Conservation (phyloP, 64 coral and sea anemone species). For the Astreopora myriophthalma region DNA sequence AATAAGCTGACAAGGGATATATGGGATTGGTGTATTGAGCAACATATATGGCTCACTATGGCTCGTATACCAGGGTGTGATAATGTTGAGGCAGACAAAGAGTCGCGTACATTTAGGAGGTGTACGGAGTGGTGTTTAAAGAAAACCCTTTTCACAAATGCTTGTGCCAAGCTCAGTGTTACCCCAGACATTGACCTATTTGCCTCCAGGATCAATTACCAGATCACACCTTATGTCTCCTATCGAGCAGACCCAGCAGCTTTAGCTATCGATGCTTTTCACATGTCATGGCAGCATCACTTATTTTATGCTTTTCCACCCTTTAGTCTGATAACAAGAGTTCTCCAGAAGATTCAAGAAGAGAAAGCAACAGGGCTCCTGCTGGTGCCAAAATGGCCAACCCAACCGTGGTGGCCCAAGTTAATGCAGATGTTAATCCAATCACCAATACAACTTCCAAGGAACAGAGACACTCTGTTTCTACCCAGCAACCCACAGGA, state of each 20-base stretch:
- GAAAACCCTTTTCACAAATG: neutral
- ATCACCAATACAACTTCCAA: constrained; percentile 12
- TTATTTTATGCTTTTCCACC: constrained; percentile 50
- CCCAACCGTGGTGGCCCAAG: constrained; percentile 55
- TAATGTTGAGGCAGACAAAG: constrained; percentile 50
- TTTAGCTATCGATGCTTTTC: constrained; percentile 16
- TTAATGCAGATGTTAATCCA: neutral
- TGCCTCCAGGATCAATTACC: constrained; percentile 37
- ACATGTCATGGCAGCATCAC: constrained; percentile 9
- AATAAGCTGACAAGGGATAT: constrained; percentile 43
- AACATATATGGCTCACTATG: constrained; percentile 47
- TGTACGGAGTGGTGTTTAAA: constrained; percentile 56
- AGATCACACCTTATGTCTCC: neutral
- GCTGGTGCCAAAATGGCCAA: constrained; percentile 44
- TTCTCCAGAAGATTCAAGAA: constrained; percentile 16
- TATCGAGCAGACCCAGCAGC: too few species aligned
- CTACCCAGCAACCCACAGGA: neutral
- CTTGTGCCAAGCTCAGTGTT: constrained; percentile 19
- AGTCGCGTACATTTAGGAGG: constrained; percentile 25
- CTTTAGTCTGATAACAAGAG: constrained; percentile 21
- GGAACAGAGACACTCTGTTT: constrained; percentile 36
- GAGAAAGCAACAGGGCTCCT: constrained; percentile 37
- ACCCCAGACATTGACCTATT: constrained; percentile 1
- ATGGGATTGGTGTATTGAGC: constrained; percentile 61
- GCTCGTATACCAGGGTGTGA: constrained; percentile 28